Conservation (phyloP, 2,888 invertebrate species). For the Miltochrista miniata region DNA sequence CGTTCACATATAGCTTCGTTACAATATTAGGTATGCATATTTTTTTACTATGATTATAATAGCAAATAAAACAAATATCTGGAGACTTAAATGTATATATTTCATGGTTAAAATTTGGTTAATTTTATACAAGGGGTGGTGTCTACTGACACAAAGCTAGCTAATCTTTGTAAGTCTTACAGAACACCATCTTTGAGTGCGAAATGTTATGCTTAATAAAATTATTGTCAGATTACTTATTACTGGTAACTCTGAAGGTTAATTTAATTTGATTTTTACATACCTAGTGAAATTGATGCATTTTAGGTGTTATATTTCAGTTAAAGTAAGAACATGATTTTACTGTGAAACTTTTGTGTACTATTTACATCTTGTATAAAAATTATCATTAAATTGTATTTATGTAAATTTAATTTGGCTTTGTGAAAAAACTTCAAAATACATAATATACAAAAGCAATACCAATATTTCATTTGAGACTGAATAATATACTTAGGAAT, state of each 20-base stretch:
- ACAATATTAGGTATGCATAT: constrained; percentile 83
- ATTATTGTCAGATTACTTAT: constrained; percentile 64
- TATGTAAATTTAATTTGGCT: constrained; percentile 83
- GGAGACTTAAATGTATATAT: constrained; percentile 80
- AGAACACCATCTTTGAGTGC: constrained; percentile 54
- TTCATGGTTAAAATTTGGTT: constrained; percentile 79
- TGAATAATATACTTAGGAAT: constrained; percentile 7
- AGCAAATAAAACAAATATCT: constrained; percentile 71
- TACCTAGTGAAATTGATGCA: constrained; percentile 56
- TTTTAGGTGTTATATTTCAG: constrained; percentile 62
- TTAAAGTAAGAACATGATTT: constrained; percentile 63
- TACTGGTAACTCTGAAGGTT: constrained; percentile 70
- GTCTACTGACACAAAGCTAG: constrained; percentile 73
- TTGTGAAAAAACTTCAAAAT: constrained; percentile 82
- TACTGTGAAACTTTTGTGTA: constrained; percentile 74
- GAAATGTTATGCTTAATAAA: constrained; percentile 52
- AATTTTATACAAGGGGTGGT: constrained; percentile 80
- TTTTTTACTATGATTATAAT: constrained; percentile 80
- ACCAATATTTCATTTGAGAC: constrained; percentile 73
- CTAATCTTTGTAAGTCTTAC: constrained; percentile 62
- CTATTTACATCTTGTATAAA: constrained; percentile 80
- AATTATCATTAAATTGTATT: constrained; percentile 80
- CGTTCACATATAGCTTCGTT: constrained; percentile 80
- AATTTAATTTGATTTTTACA: constrained; percentile 51
- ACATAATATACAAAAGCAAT: constrained; percentile 81